Conservation (phyloP, 1,140 invertebrate genomes). For the Drosophila oshimai region DNA sequence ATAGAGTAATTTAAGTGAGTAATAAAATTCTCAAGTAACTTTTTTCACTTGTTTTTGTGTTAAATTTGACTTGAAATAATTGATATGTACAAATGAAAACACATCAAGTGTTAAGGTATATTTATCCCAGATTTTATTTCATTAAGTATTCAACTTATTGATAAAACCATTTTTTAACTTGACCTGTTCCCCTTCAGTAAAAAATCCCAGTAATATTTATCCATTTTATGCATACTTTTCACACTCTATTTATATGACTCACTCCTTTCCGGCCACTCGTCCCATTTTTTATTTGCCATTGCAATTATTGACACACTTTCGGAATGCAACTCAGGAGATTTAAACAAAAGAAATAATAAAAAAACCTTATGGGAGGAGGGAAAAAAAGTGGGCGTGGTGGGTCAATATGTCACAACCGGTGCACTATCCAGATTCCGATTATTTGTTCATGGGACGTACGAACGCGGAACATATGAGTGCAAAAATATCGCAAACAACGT, state of each 20-base stretch:
- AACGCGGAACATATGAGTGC: slow-evolving; percentile 15
- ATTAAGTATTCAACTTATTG: neutral
- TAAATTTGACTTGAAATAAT: neutral
- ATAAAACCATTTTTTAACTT: neutral
- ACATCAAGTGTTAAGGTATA: neutral
- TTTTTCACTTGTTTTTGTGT: neutral
- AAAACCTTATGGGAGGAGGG: neutral
- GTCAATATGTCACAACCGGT: slow-evolving; percentile 71
- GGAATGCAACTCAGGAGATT: slow-evolving; percentile 59
- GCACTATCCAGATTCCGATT: slow-evolving; percentile 34
- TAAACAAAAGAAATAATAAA: slow-evolving; percentile 21
- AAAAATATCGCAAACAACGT: slow-evolving; percentile 45
- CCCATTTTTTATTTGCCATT: slow-evolving; percentile 40
- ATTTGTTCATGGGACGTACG: slow-evolving; percentile 54
- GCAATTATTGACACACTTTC: slow-evolving; percentile 74
- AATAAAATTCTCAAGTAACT: neutral
- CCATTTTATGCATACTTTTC: slow-evolving; percentile 21
- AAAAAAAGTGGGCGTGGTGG: slow-evolving; percentile 26
- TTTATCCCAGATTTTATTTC: too few species aligned
- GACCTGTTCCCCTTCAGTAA: neutral
- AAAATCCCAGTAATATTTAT: slow-evolving; percentile 1
- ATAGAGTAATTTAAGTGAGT: neutral
- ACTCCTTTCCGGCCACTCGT: neutral
- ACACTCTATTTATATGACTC: slow-evolving; percentile 10
- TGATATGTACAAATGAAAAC: neutral